Evolutionary conservation across 2,888 invertebrate species (phyloP), one percentile per base, ranked within the genome.

Genomic region (Clunio marinus): DNA sequence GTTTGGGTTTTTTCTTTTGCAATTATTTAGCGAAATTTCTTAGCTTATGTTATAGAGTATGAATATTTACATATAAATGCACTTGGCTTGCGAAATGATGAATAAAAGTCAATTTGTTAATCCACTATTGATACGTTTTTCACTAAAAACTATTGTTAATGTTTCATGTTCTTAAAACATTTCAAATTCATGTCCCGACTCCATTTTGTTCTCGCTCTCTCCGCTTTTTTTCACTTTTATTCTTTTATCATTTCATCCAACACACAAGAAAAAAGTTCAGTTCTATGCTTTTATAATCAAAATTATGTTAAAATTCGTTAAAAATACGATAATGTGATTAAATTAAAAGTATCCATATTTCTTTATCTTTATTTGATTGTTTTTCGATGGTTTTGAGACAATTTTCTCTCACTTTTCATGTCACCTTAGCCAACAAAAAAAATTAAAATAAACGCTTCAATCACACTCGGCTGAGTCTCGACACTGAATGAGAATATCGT

Each of bases 151-250:
- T 24, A 27, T 15, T 20, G 27, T 28, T 63, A 46, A 59, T 46
- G 45, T 37, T n/a, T 63, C 24, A 63, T 46, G 28, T 63, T 63
- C 63, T 63, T 63, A 63, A 59, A 51, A 51, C 20, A 17, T 37
- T 41, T 35, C 62, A 37, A 24, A 62, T 46, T 63, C 27, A n/a
- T n/a, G 46, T 45, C 45, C 24, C 63, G 63, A 63, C 63, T 63
- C 63, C 63, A 63, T 63, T 63, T 63, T 63, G 63, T 63, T 63
- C 63, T 63, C n/a, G n/a, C n/a, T n/a, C 62, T 62, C 63, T 63
- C 63, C 28, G 25, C 46, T 63, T 45, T 35, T 28, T 59, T 32
- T 32, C 32, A 10, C 32, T 32, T 59, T 63, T 45, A 63, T 63
- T 63, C 63, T 63, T 63, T 63, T 63, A 63, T 63, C 63, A 63